Evolutionary conservation across 2,888 invertebrate genomes (phyloP), one percentile per base, ranked within the genome.

Genomic region (Anoplius nigerrimus): DNA sequence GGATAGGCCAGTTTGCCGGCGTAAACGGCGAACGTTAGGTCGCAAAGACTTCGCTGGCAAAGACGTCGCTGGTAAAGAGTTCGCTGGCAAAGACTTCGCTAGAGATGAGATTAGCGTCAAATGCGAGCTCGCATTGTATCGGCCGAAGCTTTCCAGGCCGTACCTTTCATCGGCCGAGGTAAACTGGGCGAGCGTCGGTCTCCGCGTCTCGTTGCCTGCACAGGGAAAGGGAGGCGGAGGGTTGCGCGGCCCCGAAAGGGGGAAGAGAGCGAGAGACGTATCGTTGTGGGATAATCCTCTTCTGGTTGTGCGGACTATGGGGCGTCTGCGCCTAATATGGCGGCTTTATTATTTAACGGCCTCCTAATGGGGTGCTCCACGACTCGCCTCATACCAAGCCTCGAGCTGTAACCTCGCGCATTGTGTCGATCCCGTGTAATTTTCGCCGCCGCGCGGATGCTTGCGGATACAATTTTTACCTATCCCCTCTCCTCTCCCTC

Each of bases 261-360:
- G 61, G 71, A 62, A 69, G 79, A 67, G 71, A 67, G 56, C 67
- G 70, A 72, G 73, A 78, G 77, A 78, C 81, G 79, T 84, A 85
- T 84, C 84, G 81, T 78, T 83, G 78, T 82, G 82, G 83, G 83
- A 84, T 84, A 85, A 84, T 84, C 84, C 83, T 82, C 75, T 76
- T 72, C 72, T 75, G 79, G 75, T 79, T 77, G 73, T 72, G 63
- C 69, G 72, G 71, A 66, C 80, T 82, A 75, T 78, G 69, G 82
- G 83, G 79, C 76, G 78, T 73, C 71, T 72, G 72, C 76, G 69
- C 71, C 79, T 83, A 85, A 83, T 82, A 86, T 81, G 81, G 76
- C 78, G 82, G 78, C 72, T 84, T 85, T 83, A 86, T 86, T 86
- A 86, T 86, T 86, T 85, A 86, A 85, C 85, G 82, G 84, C 74